These are phyloP conservation scores for Enteromius unitaeniatus DNA, from an alignment of 2,797 vertebrate species.

Conservation along the genomic window DNA sequence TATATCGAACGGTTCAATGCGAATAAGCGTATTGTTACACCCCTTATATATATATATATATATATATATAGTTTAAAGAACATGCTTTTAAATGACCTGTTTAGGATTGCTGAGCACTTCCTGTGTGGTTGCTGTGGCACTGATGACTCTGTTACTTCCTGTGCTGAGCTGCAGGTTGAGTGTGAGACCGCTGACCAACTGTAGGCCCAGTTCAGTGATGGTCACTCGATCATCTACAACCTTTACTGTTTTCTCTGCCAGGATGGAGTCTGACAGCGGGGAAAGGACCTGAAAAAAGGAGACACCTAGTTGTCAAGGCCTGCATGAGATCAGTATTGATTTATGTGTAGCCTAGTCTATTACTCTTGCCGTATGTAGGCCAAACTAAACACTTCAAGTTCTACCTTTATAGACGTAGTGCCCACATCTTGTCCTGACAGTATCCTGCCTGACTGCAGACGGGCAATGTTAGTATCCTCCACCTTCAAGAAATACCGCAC, in stretches of 20 bases:
- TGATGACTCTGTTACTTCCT: conserved; percentile 83
- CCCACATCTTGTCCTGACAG: conserved; percentile 88
- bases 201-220: conserved; percentile 91
- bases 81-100: conserved; percentile 72
- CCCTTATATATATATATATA: too few relatives aligned
- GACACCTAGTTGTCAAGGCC: not conserved
- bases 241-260: conserved; percentile 92
- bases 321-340: conserved; percentile 8
- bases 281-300: conserved; percentile 85
- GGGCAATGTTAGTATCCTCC: conserved; percentile 87
- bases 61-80: too few relatives aligned
- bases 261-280: conserved; percentile 94
- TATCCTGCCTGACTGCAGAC: conserved; percentile 83
- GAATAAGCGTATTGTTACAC: too few relatives aligned
- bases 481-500: conserved; percentile 91
- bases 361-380: not conserved
- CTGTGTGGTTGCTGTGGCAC: conserved; percentile 86
- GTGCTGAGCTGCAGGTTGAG: conserved; percentile 86
- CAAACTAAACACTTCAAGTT: not conserved
- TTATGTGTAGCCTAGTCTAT: not conserved
- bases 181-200: conserved; percentile 90
- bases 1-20: too few relatives aligned
- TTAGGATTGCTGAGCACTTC: conserved; percentile 89
- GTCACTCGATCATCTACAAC: conserved; percentile 94
- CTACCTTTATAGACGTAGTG: conserved; percentile 91